These are phyloP conservation scores for Centroberyx gerrardi DNA, from an alignment of 2,797 vertebrate genomes.

Conservation along the genomic window DNA sequence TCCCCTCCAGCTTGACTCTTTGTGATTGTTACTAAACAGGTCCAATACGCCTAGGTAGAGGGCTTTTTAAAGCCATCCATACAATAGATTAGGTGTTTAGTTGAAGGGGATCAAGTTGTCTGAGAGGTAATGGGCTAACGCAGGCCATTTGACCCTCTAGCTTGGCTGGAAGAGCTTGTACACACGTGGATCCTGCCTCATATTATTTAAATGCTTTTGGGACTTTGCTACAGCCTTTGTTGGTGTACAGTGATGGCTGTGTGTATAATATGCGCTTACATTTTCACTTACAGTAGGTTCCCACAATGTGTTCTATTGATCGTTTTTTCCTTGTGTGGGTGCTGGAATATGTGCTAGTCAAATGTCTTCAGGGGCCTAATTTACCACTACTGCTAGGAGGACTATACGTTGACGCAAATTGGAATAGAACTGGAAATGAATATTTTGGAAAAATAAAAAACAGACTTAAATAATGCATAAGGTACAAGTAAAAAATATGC, in stretches of 20 bases:
- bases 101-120: not conserved
- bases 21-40: constrained; percentile 2
- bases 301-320: constrained; percentile 17
- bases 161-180: too few species aligned
- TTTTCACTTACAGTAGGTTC: constrained; percentile 8
- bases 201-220: not conserved
- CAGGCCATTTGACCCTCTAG: too few species aligned
- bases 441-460: not conserved
- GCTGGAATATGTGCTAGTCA: constrained; percentile 11
- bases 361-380: constrained; percentile 30
- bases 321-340: constrained; percentile 7
- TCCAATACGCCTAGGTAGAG: too few species aligned
- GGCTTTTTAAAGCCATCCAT: not conserved
- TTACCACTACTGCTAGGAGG: constrained; percentile 4
- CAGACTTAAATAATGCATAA: constrained; percentile 1
- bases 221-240: not conserved
- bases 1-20: not conserved
- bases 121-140: not conserved
- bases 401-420: constrained; percentile 2
- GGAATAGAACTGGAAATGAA: not conserved
- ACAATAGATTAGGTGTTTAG: not conserved
- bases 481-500: not conserved
- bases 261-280: not conserved
- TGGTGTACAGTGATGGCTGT: not conserved
- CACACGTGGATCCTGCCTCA: too few species aligned